Conservation (phyloP, 2,113 vertebrate genomes). For the Enhydra lutris region DNA sequence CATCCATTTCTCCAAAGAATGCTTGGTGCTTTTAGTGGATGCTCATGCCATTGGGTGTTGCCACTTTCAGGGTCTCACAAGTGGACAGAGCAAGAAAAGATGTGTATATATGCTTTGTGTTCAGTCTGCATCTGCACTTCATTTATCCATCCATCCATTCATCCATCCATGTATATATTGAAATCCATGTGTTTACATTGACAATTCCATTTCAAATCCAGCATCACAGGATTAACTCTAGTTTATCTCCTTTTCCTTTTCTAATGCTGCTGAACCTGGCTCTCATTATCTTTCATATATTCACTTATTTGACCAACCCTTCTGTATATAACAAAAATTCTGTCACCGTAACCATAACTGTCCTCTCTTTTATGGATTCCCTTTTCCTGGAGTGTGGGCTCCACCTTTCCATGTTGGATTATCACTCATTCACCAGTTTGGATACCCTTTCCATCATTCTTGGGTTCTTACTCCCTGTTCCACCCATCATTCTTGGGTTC, state of each 20-base stretch:
- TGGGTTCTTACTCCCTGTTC: background rate
- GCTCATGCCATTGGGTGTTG: background rate
- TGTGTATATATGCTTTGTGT: background rate
- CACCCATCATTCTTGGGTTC: background rate
- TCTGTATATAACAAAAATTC: background rate
- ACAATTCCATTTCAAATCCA: background rate
- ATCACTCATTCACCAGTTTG: background rate
- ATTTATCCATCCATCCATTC: background rate
- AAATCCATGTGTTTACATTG: background rate
- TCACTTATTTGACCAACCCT: background rate
- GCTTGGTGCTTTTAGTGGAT: background rate
- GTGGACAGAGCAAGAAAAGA: background rate
- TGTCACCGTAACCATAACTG: accelerated
- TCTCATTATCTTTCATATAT: background rate
- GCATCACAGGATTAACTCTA: background rate
- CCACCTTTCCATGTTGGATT: background rate
- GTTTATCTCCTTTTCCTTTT: background rate
- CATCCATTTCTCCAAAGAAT: background rate
- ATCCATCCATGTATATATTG: background rate
- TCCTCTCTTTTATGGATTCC: background rate
- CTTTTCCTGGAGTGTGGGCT: background rate
- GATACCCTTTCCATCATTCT: background rate
- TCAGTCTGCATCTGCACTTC: background rate
- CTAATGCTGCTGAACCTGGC: background rate
- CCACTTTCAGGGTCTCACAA: background rate